Evolutionary conservation across 2,797 vertebrate species (phyloP).

Genomic region (Ceryle rudis): DNA sequence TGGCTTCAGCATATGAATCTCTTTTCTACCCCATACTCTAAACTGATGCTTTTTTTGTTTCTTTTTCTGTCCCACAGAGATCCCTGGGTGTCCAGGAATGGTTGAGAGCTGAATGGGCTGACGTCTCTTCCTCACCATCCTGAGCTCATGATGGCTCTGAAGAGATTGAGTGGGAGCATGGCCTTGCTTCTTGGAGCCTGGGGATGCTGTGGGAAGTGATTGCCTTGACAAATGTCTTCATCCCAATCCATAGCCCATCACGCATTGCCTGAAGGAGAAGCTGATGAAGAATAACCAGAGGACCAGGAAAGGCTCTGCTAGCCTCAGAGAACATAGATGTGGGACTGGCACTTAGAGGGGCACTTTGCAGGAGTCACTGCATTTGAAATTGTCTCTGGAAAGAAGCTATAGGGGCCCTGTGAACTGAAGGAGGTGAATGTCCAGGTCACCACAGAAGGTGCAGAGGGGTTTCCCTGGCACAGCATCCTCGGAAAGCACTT

Average conservation of each 20-base stretch:
- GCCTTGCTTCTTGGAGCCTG: slow-evolving; percentile 18
- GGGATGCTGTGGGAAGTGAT: slow-evolving; percentile 21
- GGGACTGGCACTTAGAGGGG: not conserved
- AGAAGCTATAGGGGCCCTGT: not conserved
- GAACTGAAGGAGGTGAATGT: not conserved
- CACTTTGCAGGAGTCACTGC: not conserved
- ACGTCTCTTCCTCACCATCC: slow-evolving; percentile 16
- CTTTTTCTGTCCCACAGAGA: slow-evolving; percentile 29
- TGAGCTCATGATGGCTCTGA: slow-evolving; percentile 54
- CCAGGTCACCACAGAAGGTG: not conserved
- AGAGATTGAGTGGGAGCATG: slow-evolving; percentile 22
- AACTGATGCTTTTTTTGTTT: not conserved
- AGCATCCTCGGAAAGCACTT: not conserved
- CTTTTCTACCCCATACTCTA: not conserved
- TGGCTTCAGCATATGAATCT: not conserved
- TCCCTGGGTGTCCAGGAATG: slow-evolving; percentile 71
- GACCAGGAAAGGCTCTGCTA: slow-evolving; percentile 34
- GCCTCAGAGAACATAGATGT: not conserved
- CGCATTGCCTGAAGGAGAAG: slow-evolving; percentile 28
- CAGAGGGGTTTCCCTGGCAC: not conserved
- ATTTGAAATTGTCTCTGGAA: not conserved
- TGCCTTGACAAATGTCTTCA: slow-evolving; percentile 29
- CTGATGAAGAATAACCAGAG: not conserved
- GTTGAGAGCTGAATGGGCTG: slow-evolving; percentile 63
- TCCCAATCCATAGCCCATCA: not conserved